phyloP scores from a whole-genome alignment of 2,797 vertebrate species.

The Salarias fasciatus region DNA sequence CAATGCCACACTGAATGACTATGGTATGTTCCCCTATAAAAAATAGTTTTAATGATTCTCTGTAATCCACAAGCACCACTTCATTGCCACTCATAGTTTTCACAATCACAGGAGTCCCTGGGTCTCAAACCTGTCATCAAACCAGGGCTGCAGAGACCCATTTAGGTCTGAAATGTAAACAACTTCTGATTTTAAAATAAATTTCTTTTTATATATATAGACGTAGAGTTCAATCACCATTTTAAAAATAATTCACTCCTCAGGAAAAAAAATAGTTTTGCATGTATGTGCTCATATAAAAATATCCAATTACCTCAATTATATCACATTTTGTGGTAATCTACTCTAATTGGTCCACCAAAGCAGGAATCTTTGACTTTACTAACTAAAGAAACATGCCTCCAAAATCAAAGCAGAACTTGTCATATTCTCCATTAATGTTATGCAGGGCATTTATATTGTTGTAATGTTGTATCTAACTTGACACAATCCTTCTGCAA shows the following conservation, averaged over 20 bases:
- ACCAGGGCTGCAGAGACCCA: conserved; percentile 12
- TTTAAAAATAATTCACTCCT: conserved; percentile 42
- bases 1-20: conserved; percentile 6
- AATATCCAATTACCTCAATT: background rate
- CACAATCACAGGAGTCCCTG: conserved; percentile 49
- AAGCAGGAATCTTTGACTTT: conserved; percentile 21
- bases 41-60: conserved; percentile 48
- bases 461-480: background rate
- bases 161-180: conserved; percentile 61
- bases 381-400: background rate
- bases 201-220: conserved; percentile 20
- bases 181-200: conserved; percentile 26
- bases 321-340: conserved; percentile 10
- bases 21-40: conserved; percentile 33
- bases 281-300: conserved; percentile 2
- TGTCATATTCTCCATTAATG: too few species aligned
- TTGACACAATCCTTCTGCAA: conserved; percentile 3
- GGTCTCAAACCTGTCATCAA: conserved; percentile 30
- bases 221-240: conserved; percentile 21
- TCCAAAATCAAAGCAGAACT: background rate
- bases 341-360: conserved; percentile 41
- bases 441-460: too few species aligned
- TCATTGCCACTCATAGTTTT: conserved; percentile 43
- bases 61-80: conserved; percentile 36
- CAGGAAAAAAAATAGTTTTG: conserved; percentile 4